Base-by-base conservation (phyloP, 64 coral and sea anemone genomes). In the Actinia equina region DNA sequence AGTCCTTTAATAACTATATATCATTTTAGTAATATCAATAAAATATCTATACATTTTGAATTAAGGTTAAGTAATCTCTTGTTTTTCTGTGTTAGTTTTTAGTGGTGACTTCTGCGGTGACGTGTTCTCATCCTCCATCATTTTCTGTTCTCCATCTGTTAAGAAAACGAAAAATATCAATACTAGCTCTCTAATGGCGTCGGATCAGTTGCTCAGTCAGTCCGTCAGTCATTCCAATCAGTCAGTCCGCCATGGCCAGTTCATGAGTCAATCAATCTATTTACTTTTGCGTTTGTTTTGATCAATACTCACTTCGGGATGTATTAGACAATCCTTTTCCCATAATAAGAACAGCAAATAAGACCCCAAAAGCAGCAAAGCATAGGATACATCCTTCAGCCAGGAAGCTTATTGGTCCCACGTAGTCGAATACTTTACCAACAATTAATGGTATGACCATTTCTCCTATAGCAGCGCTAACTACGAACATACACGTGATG, bases 401-500 rank as follows among this genome's bases (percentile, higher is more conserved):
- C 14, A 98, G 77, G 64, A 98, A 98, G 74, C 92, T 98, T 17
- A 91, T 61, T 4, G 95, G 59, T 3, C 95, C 95, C 0, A 94
- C 44, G 52, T 89, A 94, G 43, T 94, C 95, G 26, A 98, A 98
- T 1, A 98, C 92, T 79, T 98, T 94, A 17, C 95, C 95, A 25
- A 98, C 89, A 18, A 98, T 91, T 17, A 98, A 83, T 55, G 95
- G 95, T 12, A 98, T 98, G 1, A 98, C 88, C 92, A 94, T 94
- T 42, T 98, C 95, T 9, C 95, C 95, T 18, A 98, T 91, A 22
- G 95, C 95, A 44, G 95, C 95, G 15, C 92, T 94, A 4, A 98
- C 95, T 3, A 98, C 95, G 18, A 98, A 98, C 77, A 94, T 89
- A 30, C 95, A 98, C 6, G 95, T 94, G n/a, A 98, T 84, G 16